Evolutionary conservation across 2,888 invertebrate genomes (phyloP).

Genomic region (Pterostichus niger): DNA sequence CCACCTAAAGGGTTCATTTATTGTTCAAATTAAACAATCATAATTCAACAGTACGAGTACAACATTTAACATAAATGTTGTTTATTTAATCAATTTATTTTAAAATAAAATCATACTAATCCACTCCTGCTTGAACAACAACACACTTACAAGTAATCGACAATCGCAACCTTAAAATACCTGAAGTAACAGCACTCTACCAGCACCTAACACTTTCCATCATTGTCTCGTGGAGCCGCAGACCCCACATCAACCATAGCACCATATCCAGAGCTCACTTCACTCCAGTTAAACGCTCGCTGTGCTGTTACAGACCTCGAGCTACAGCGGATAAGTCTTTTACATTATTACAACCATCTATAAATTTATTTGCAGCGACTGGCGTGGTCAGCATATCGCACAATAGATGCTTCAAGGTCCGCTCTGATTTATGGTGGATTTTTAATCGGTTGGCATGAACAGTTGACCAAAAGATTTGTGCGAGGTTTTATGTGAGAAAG

Average conservation of each 20-base stretch:
- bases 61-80: too few relatives aligned
- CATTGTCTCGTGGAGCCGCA: neutral
- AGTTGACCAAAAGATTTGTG: neutral
- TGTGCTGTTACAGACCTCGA: conserved; percentile 47
- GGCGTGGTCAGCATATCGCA: conserved; percentile 54
- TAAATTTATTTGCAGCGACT: conserved; percentile 53
- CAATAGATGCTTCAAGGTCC: conserved; percentile 62
- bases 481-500: too few relatives aligned
- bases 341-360: conserved; percentile 49
- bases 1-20: too few relatives aligned
- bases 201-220: too few relatives aligned
- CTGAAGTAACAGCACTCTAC: too few relatives aligned
- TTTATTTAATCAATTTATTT: too few relatives aligned
- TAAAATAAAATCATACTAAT: too few relatives aligned
- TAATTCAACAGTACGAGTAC: too few relatives aligned
- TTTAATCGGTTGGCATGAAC: conserved; percentile 57
- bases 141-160: too few relatives aligned
- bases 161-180: too few relatives aligned
- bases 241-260: conserved; percentile 5
- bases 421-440: conserved; percentile 57
- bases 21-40: too few relatives aligned
- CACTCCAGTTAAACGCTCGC: neutral
- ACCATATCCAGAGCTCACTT: conserved; percentile 13
- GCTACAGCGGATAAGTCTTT: conserved; percentile 31
- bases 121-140: too few relatives aligned